Base-by-base conservation (phyloP, 1,140 invertebrate species). In the Mercenaria mercenaria region DNA sequence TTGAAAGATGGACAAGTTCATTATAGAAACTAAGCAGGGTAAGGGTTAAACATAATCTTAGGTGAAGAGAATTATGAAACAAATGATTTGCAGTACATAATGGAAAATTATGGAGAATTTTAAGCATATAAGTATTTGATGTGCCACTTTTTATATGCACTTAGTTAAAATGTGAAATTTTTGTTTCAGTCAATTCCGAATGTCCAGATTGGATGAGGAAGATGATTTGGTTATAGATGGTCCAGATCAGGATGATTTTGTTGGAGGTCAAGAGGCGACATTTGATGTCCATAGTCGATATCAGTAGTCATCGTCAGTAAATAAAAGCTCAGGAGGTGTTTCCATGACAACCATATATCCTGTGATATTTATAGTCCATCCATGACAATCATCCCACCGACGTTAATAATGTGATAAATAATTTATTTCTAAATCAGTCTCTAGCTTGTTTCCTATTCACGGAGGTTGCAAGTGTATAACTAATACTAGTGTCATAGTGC, bases 171-270 rank as follows among this genome's bases (percentile, higher is more conserved):
- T n/a, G n/a, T n/a, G n/a, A n/a, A n/a, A n/a, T n/a, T n/a, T n/a
- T n/a, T n/a, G n/a, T n/a, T n/a, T n/a, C 90, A 92, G 93, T 26
- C 93, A 93, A 77, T 93, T 93, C 81, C 85, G 90, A 52, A 93
- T 93, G 93, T 85, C 91, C 0, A 59, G 93, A 56, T 67, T 93
- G 10, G 84, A 92, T 64, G 92, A 92, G 37, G 93, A 93, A 18
- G 91, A 93, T 64, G 92, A 92, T 47, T 74, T 92, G 50, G 77
- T 87, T 0, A 43, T 34, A 10, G 64, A 72, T 34, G 89, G 82
- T 0, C 39, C 34, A 10, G 91, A 92, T 26, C 91, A 90, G 59
- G 92, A 93, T 41, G 90, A 93, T 39, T 92, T 93, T 91, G 87
- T 93, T 50, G 92, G 92, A 39, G 85, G 85, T 77, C 88, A 92